These are phyloP conservation scores for Periphyllus acericola DNA, from an alignment of 2,888 invertebrate species.

Conservation along the genomic window DNA sequence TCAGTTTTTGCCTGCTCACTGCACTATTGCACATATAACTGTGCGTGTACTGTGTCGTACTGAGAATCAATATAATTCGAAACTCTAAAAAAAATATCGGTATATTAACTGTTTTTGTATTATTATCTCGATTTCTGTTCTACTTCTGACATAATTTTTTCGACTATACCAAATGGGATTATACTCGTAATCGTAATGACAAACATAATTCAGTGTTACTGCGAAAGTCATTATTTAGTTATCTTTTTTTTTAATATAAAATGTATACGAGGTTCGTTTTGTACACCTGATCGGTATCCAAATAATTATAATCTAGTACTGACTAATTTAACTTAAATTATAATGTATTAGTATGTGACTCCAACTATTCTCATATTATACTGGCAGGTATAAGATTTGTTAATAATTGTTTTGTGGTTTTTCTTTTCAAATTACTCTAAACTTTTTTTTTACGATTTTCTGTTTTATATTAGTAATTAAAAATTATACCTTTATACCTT, in stretches of 20 bases:
- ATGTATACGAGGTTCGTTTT: background rate
- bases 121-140: background rate
- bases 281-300: background rate
- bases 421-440: too few relatives aligned
- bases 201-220: background rate
- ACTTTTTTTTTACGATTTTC: too few relatives aligned
- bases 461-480: too few relatives aligned
- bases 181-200: background rate
- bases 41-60: too few relatives aligned
- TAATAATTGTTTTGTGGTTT: too few relatives aligned
- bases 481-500: too few relatives aligned
- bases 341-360: too few relatives aligned
- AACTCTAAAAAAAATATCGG: background rate
- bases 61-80: too few relatives aligned
- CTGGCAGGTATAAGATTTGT: too few relatives aligned
- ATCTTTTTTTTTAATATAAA: background rate
- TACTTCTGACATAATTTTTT: background rate
- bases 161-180: background rate
- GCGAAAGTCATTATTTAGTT: background rate
- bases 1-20: background rate
- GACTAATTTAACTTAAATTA: background rate
- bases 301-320: background rate
- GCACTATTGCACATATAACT: too few relatives aligned
- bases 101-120: background rate
- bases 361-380: background rate